phyloP scores from a whole-genome alignment of 2,113 vertebrate genomes.

The Seriola dumerili region DNA sequence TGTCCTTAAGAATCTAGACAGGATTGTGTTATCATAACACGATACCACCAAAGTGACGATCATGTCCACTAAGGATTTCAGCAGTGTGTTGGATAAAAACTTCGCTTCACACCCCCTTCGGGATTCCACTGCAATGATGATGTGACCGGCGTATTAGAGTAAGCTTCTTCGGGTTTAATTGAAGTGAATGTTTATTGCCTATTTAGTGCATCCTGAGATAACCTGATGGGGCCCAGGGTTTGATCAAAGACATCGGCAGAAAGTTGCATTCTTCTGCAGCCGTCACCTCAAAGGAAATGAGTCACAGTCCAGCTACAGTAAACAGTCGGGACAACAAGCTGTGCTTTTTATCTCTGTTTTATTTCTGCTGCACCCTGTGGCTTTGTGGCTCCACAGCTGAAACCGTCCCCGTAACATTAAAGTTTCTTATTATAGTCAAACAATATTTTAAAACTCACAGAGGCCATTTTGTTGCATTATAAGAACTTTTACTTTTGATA shows the following conservation, averaged over 20 bases:
- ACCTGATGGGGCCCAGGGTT: slow-evolving; percentile 20
- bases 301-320: slow-evolving; percentile 54
- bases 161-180: neutral
- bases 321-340: slow-evolving; percentile 69
- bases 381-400: slow-evolving; percentile 68
- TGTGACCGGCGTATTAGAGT: neutral
- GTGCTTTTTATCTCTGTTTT: slow-evolving; percentile 76
- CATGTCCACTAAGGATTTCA: neutral
- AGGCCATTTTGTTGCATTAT: no score
- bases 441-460: no score
- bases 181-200: slow-evolving; percentile 48
- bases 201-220: slow-evolving; percentile 47
- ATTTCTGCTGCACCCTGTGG: slow-evolving; percentile 62
- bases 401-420: slow-evolving; percentile 52
- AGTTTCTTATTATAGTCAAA: slow-evolving; percentile 49
- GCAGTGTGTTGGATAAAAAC: neutral
- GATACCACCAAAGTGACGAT: neutral
- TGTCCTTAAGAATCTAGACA: neutral
- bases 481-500: no score
- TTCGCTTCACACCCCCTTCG: neutral
- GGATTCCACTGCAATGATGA: neutral
- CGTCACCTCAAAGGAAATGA: slow-evolving; percentile 64
- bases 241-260: slow-evolving; percentile 66
- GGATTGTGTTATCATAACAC: neutral
- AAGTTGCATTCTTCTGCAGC: slow-evolving; percentile 63